Conservation (phyloP, 30 jellyfish, hydroid and myxozoan species). For the Haliclystus octoradiatus region DNA sequence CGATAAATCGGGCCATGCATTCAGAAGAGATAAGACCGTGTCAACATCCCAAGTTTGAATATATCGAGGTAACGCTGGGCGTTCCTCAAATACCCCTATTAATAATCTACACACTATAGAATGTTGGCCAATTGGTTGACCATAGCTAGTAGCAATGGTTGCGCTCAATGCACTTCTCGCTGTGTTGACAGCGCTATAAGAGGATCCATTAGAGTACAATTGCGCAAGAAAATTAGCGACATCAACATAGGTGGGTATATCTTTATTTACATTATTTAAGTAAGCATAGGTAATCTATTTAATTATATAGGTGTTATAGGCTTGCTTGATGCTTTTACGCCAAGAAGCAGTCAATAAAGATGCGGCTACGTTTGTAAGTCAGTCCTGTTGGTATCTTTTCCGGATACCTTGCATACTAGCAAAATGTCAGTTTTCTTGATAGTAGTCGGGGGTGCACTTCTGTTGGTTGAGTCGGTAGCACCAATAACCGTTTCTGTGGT, state of each 20-base stretch:
- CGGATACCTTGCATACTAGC: conserved; percentile 27
- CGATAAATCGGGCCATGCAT: conserved; percentile 10
- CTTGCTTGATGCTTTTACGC: conserved; percentile 18
- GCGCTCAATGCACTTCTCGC: not conserved
- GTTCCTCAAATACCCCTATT: not conserved
- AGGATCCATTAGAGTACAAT: not conserved
- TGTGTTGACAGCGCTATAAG: no score
- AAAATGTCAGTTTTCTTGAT: not conserved
- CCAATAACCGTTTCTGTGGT: not conserved
- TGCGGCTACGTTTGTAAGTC: conserved; percentile 12
- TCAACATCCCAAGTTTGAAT: conserved; percentile 36
- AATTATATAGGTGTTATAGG: conserved; percentile 1
- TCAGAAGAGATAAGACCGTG: conserved; percentile 15
- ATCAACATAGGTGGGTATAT: not conserved
- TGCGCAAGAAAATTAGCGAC: not conserved
- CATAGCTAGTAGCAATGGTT: not conserved
- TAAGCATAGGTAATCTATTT: conserved; percentile 4
- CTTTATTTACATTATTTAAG: not conserved
- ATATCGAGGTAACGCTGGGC: not conserved
- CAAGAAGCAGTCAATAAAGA: conserved; percentile 1
- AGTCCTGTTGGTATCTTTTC: conserved; percentile 6
- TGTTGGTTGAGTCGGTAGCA: conserved; percentile 3
- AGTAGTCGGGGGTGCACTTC: not conserved
- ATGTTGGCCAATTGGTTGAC: not conserved
- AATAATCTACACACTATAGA: not conserved